Percentiles rank a stretch among this genome's conserved stretches.
Evolutionary conservation across 2,888 invertebrate genomes (phyloP).

Genomic region (Acanthosoma haemorrhoidale): DNA sequence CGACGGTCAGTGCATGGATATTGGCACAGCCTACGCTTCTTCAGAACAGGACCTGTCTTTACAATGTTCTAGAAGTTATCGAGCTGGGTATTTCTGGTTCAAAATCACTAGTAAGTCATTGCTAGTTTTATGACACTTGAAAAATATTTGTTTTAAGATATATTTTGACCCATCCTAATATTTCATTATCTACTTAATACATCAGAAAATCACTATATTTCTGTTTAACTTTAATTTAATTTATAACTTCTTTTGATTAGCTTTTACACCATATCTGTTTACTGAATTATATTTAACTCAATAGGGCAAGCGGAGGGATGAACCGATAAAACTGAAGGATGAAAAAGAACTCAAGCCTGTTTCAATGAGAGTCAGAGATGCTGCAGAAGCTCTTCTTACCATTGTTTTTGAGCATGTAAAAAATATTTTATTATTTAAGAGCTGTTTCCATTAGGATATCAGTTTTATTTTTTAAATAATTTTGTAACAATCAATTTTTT

Average conservation of each 20-base stretch:
- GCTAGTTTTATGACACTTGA: neutral
- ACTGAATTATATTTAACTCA: slow-evolving; percentile 28
- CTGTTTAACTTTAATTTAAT: slow-evolving; percentile 1
- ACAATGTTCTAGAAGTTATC: slow-evolving; percentile 90
- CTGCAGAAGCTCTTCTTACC: slow-evolving; percentile 89
- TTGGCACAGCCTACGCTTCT: slow-evolving; percentile 83
- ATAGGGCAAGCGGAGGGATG: slow-evolving; percentile 73
- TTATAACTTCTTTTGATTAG: neutral
- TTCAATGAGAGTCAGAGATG: slow-evolving; percentile 94
- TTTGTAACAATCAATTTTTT: too few relatives aligned
- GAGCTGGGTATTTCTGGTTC: slow-evolving; percentile 96
- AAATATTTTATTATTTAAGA: neutral
- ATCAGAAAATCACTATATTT: slow-evolving; percentile 67
- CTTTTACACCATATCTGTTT: neutral
- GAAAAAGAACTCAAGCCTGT: slow-evolving; percentile 95
- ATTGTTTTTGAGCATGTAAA: slow-evolving; percentile 80
- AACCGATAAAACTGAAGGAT: slow-evolving; percentile 81
- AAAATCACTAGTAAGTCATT: slow-evolving; percentile 57
- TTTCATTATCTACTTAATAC: slow-evolving; percentile 45
- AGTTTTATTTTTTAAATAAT: too few relatives aligned
- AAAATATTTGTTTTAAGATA: neutral
- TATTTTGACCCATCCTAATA: neutral
- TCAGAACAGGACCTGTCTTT: slow-evolving; percentile 85
- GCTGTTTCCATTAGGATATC: too few relatives aligned
- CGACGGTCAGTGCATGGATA: slow-evolving; percentile 88